These are phyloP conservation scores for Oenanthe oenanthe DNA, from an alignment of 2,113 vertebrate species.

Conservation along the genomic window DNA sequence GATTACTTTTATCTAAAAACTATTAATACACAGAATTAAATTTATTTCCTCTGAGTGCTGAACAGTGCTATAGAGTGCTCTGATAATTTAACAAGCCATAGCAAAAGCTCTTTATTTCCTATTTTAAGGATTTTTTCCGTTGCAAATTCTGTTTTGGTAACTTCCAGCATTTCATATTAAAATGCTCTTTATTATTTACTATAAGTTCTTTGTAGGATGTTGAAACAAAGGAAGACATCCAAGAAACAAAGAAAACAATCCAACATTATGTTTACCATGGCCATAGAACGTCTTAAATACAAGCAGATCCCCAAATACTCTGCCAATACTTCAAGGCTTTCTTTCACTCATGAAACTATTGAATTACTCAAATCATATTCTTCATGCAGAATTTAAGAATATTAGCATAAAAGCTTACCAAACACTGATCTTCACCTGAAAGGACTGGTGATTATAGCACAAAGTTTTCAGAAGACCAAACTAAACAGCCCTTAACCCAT, in stretches of 20 bases:
- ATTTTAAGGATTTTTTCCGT: neutral
- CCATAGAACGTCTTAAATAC: neutral
- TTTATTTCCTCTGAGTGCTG: neutral
- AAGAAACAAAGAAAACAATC: neutral
- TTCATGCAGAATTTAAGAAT: neutral
- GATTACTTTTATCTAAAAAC: neutral
- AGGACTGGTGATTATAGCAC: neutral
- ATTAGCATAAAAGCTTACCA: neutral
- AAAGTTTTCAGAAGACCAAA: neutral
- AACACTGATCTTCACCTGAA: neutral
- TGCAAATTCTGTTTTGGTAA: neutral
- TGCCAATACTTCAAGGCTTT: neutral
- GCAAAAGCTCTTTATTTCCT: neutral
- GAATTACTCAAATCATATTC: neutral
- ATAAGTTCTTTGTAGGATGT: neutral
- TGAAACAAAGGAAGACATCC: neutral
- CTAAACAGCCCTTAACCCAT: neutral
- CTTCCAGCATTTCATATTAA: neutral
- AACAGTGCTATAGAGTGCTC: neutral
- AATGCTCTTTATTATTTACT: rapidly evolving
- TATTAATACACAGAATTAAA: neutral
- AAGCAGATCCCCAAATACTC: neutral
- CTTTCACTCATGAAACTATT: neutral
- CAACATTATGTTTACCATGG: rapidly evolving
- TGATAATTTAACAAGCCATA: neutral